phyloP scores from a whole-genome alignment of 2,888 invertebrate genomes.

The Ectemnius cavifrons region DNA sequence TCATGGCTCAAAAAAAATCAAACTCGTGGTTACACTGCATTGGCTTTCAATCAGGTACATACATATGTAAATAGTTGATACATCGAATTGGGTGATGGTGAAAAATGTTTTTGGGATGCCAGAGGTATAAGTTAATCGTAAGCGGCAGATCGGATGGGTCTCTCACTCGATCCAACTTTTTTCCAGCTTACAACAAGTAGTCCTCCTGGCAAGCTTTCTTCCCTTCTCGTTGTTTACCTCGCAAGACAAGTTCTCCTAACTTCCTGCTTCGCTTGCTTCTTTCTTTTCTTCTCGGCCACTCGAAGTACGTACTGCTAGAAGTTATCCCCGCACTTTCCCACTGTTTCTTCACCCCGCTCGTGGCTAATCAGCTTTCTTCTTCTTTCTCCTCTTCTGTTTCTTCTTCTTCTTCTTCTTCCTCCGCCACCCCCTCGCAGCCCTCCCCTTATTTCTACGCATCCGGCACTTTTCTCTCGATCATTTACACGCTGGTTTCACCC shows the following conservation, averaged over 20 bases:
- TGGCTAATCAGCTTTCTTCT: slow-evolving; percentile 33
- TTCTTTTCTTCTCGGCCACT: slow-evolving; percentile 54
- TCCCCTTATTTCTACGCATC: background rate
- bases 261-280: slow-evolving; percentile 61
- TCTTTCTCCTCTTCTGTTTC: slow-evolving; percentile 20
- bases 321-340: slow-evolving; percentile 43
- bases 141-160: slow-evolving; percentile 28
- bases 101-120: slow-evolving; percentile 21
- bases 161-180: slow-evolving; percentile 63
- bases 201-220: slow-evolving; percentile 65
- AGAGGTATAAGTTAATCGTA: slow-evolving; percentile 28
- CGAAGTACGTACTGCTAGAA: slow-evolving; percentile 53
- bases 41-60: too few relatives aligned
- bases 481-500: slow-evolving; percentile 47
- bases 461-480: slow-evolving; percentile 16
- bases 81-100: slow-evolving; percentile 12
- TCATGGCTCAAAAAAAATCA: too few relatives aligned
- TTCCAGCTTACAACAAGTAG: slow-evolving; percentile 70
- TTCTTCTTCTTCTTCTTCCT: background rate
- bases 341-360: slow-evolving; percentile 43
- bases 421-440: too few relatives aligned
- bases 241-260: slow-evolving; percentile 57
- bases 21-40: too few relatives aligned
- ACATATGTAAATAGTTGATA: too few relatives aligned
- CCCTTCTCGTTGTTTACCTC: slow-evolving; percentile 61